These are phyloP conservation scores for Andrena cerasifolii DNA, from an alignment of 1,140 invertebrate genomes.

Conservation along the genomic window DNA sequence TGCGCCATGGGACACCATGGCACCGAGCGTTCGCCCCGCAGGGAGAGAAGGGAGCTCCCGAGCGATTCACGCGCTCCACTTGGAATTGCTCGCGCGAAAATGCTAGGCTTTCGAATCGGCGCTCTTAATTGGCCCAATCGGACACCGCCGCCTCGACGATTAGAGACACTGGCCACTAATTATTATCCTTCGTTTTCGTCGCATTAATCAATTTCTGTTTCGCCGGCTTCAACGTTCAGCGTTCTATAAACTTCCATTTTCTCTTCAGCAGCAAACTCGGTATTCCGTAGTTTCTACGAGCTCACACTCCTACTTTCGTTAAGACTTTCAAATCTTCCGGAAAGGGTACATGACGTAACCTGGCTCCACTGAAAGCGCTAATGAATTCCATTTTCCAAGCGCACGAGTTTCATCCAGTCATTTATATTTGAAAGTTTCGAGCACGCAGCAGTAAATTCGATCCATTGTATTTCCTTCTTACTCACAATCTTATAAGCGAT, in stretches of 20 bases:
- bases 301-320: too few relatives aligned
- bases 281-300: too few relatives aligned
- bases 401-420: neutral
- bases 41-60: neutral
- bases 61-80: constrained; percentile 50
- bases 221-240: too few relatives aligned
- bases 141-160: constrained; percentile 31
- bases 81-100: constrained; percentile 64
- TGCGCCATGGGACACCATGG: constrained; percentile 52
- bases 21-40: constrained; percentile 1
- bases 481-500: constrained; percentile 41
- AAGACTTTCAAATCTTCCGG: too few relatives aligned
- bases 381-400: neutral
- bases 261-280: too few relatives aligned
- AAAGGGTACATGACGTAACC: too few relatives aligned
- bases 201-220: neutral
- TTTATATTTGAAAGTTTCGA: too few relatives aligned
- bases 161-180: constrained; percentile 22
- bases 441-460: constrained; percentile 8
- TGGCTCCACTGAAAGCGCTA: too few relatives aligned
- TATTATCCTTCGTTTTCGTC: constrained; percentile 1
- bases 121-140: constrained; percentile 61
- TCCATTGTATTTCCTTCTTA: constrained; percentile 38
- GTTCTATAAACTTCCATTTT: too few relatives aligned
- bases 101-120: constrained; percentile 56